These are phyloP conservation scores for Heteromyza rotundicornis DNA, from an alignment of 2,888 invertebrate genomes.

Conservation along the genomic window DNA sequence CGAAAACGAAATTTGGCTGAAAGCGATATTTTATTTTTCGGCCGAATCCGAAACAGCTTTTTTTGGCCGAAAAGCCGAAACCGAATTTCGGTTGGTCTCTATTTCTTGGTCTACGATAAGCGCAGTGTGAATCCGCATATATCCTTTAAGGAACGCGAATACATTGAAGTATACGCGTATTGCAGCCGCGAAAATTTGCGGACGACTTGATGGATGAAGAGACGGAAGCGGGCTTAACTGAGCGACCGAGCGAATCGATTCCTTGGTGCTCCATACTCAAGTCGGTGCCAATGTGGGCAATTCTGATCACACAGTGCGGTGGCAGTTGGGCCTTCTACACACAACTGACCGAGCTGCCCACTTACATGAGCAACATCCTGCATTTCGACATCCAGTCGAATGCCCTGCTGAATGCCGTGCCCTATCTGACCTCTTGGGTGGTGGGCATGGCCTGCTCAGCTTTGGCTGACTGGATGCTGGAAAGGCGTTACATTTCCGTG, in stretches of 20 bases:
- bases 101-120: conserved; percentile 77
- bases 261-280: conserved; percentile 78
- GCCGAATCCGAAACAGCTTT: too few species aligned
- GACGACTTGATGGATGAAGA: too few species aligned
- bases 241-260: too few species aligned
- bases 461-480: conserved; percentile 76
- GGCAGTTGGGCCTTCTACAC: conserved; percentile 87
- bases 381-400: conserved; percentile 82
- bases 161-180: conserved; percentile 65
- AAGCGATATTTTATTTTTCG: too few species aligned
- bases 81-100: too few species aligned
- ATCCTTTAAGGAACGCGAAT: conserved; percentile 74
- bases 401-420: conserved; percentile 75
- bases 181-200: conserved; percentile 17
- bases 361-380: conserved; percentile 83
- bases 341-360: conserved; percentile 80
- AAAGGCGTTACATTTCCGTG: conserved; percentile 70
- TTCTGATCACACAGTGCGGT: conserved; percentile 81
- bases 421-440: conserved; percentile 80
- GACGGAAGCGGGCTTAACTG: too few species aligned
- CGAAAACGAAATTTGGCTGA: too few species aligned
- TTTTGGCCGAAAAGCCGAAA: too few species aligned
- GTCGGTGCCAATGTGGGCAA: conserved; percentile 83
- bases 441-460: conserved; percentile 75
- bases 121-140: conserved; percentile 79